Base-by-base conservation (phyloP, 2,113 vertebrate species). In the Microcebus ravelobensis region DNA sequence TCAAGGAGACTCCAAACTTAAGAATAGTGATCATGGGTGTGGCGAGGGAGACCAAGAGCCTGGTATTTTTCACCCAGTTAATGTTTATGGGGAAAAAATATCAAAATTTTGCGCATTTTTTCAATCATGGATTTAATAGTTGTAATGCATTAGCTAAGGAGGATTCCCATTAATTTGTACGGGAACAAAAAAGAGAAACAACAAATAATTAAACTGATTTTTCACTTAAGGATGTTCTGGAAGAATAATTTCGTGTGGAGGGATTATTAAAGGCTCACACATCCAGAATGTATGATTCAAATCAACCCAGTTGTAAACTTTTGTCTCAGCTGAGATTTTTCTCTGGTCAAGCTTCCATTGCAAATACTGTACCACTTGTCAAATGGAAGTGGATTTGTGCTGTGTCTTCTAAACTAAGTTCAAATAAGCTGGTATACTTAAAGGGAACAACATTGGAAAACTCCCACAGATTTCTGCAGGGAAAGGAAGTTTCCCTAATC, bases 361-460 rank as follows among this genome's bases (percentile, higher is more conserved):
- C 8, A 68, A 61, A 67, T 74, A 31, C 95, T 90, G 18, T 92
- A 73, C 71, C 48, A 92, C 6, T n/a, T 97, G 29, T 81, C 18
- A 91, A 59, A 15, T 61, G 91, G 67, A 96, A 95, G 81, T 85
- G 55, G 50, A 82, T 85, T 90, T 88, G 39, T 61, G 70, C 48
- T 90, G 2, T 88, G 57, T 48, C 31, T 95, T 90, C 93, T 97
- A 87, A 97, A 87, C 50, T 76, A n/a, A 88, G 74, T 96, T 96
- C 65, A 94, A 4, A 84, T 86, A 94, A 59, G 87, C 15, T 87
- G 81, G 84, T 92, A 59, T 81, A 36, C 21, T 70, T 67, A 87
- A 92, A 70, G 31, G 25, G 57, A 96, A 93, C 15, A 87, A 39
- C 42, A 80, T 2, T 61, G 14, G 63, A 74, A 93, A 93, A 87